Percentiles rank a stretch among this genome's conserved stretches.
phyloP scores from a whole-genome alignment of 1,140 invertebrate genomes.

The Eufriesea mexicana region DNA sequence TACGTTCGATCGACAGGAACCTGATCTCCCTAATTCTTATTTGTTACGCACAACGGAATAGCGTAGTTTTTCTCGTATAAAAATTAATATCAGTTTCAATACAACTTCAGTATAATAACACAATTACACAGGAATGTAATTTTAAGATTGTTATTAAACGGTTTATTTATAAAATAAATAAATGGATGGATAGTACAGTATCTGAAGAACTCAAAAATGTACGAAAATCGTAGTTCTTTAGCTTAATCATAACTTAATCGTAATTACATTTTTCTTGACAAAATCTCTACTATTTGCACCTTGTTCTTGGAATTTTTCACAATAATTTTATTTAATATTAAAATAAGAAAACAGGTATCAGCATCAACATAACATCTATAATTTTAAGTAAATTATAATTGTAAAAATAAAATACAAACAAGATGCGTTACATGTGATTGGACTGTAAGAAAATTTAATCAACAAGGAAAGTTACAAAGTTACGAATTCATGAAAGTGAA shows the following conservation, averaged over 20 bases:
- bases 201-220: neutral
- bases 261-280: neutral
- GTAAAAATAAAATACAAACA: neutral
- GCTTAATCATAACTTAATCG: neutral
- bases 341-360: neutral
- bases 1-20: slow-evolving; percentile 28
- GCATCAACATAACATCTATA: neutral
- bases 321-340: neutral
- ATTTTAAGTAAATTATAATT: neutral
- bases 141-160: neutral
- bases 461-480: too few species aligned
- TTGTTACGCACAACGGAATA: slow-evolving; percentile 20
- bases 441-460: neutral
- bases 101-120: neutral
- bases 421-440: neutral
- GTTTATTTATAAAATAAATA: too few species aligned
- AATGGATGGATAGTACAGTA: neutral
- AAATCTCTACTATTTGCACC: neutral
- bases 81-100: neutral
- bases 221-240: neutral
- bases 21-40: slow-evolving; percentile 39
- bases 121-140: neutral
- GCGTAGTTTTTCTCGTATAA: neutral
- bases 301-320: neutral
- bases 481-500: slow-evolving; percentile 1